Conservation (phyloP, 2,888 invertebrate genomes). For the Rhorus exstirpatorius region DNA sequence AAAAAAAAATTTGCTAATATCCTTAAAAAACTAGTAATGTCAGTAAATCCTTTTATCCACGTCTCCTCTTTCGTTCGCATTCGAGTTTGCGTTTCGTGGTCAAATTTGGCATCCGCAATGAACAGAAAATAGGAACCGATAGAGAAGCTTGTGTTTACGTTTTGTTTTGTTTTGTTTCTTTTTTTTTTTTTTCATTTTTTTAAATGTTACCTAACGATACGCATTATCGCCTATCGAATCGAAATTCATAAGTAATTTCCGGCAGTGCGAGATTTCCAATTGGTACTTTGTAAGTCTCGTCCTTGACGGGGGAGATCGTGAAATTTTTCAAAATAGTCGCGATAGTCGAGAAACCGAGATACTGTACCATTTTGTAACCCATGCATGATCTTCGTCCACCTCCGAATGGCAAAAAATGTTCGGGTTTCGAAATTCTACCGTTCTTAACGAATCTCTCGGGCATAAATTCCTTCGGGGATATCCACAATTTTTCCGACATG, state of each 20-base stretch:
- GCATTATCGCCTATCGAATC: conserved; percentile 85
- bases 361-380: conserved; percentile 90
- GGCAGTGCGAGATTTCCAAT: conserved; percentile 88
- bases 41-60: conserved; percentile 54
- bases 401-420: conserved; percentile 90
- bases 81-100: background rate
- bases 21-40: conserved; percentile 63
- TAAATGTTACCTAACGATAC: background rate
- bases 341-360: conserved; percentile 87
- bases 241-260: conserved; percentile 86
- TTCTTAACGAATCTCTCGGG: conserved; percentile 89
- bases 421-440: conserved; percentile 88
- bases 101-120: conserved; percentile 5
- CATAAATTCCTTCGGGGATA: conserved; percentile 87
- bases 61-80: conserved; percentile 6
- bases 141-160: background rate
- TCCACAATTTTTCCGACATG: conserved; percentile 89
- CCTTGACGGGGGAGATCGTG: conserved; percentile 86
- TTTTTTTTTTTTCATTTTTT: background rate
- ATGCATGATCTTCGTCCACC: conserved; percentile 90
- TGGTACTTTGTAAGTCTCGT: conserved; percentile 87
- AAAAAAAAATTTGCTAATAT: conserved; percentile 57
- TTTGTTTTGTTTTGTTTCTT: conserved; percentile 14
- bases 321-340: conserved; percentile 88
- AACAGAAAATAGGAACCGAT: conserved; percentile 6